A percentile compares a stretch with the other conserved stretches of the same genome.
These are phyloP conservation scores for Carassius auratus DNA, from an alignment of 2,113 vertebrate genomes.

Conservation along the genomic window DNA sequence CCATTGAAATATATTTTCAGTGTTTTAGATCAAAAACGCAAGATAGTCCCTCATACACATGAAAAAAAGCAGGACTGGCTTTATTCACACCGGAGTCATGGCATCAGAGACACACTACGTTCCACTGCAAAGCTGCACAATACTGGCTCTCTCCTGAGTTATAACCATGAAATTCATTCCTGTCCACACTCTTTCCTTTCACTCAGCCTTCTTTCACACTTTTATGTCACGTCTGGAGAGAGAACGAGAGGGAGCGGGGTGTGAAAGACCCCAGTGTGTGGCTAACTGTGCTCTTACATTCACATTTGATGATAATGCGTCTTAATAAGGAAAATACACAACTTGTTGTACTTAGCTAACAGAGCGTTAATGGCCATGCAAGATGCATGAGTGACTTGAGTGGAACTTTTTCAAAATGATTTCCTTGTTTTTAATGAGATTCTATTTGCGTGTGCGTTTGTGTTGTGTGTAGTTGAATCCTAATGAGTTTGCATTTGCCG, in stretches of 20 bases:
- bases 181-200: slow-evolving; percentile 18
- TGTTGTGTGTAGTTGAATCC: slow-evolving; percentile 43
- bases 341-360: slow-evolving; percentile 35
- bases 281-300: slow-evolving; percentile 28
- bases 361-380: slow-evolving; percentile 37
- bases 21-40: slow-evolving; percentile 22
- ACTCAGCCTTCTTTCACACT: slow-evolving; percentile 2
- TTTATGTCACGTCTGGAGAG: background rate
- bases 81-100: slow-evolving; percentile 33
- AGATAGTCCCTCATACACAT: background rate
- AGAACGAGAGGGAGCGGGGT: background rate
- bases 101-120: slow-evolving; percentile 23
- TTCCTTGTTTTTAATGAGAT: slow-evolving; percentile 30
- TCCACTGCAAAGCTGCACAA: slow-evolving; percentile 32
- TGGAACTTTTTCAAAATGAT: slow-evolving; percentile 1
- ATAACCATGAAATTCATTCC: slow-evolving; percentile 40
- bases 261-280: background rate
- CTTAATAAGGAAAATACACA: slow-evolving; percentile 43
- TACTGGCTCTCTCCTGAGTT: slow-evolving; percentile 31
- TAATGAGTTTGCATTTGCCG: slow-evolving; percentile 48
- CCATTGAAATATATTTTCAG: slow-evolving; percentile 7
- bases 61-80: slow-evolving; percentile 15
- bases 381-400: slow-evolving; percentile 25
- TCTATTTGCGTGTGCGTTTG: background rate
- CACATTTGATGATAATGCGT: slow-evolving; percentile 38